A percentile compares a stretch with the other conserved stretches of the same genome.
phyloP scores from a whole-genome alignment of 1,140 invertebrate species.

The Tribolium castaneum region DNA sequence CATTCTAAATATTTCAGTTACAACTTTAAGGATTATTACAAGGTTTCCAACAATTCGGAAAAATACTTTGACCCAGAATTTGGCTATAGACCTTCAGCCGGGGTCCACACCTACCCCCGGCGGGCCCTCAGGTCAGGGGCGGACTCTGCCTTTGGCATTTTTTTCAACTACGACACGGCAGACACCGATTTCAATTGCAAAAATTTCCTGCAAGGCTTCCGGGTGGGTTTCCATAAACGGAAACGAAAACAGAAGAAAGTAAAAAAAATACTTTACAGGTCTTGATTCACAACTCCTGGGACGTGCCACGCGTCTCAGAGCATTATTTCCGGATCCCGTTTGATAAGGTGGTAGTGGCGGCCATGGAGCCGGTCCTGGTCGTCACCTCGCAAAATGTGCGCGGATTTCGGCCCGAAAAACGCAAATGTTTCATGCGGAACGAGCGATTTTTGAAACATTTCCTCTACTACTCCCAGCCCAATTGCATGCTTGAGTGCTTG shows the following conservation, averaged over 20 bases:
- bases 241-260: too few relatives aligned
- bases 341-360: not conserved
- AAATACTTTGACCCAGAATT: not conserved
- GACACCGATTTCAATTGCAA: not conserved
- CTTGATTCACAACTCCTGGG: not conserved
- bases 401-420: slow-evolving; percentile 66
- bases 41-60: not conserved
- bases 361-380: slow-evolving; percentile 6
- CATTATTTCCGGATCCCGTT: slow-evolving; percentile 15
- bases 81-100: not conserved
- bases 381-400: slow-evolving; percentile 66
- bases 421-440: slow-evolving; percentile 68
- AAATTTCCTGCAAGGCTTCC: slow-evolving; percentile 63
- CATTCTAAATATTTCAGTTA: not conserved
- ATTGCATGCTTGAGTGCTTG: slow-evolving; percentile 80
- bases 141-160: not conserved
- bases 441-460: slow-evolving; percentile 69
- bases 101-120: not conserved
- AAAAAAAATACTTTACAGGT: slow-evolving; percentile 14
- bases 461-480: slow-evolving; percentile 77
- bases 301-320: not conserved
- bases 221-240: slow-evolving; percentile 51
- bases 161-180: not conserved
- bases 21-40: not conserved
- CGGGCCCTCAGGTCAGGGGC: not conserved